A percentile compares a stretch with the other conserved stretches of the same genome.
Evolutionary conservation across 1,140 invertebrate genomes (phyloP).

Genomic region (Dermatophagoides farinae): DNA sequence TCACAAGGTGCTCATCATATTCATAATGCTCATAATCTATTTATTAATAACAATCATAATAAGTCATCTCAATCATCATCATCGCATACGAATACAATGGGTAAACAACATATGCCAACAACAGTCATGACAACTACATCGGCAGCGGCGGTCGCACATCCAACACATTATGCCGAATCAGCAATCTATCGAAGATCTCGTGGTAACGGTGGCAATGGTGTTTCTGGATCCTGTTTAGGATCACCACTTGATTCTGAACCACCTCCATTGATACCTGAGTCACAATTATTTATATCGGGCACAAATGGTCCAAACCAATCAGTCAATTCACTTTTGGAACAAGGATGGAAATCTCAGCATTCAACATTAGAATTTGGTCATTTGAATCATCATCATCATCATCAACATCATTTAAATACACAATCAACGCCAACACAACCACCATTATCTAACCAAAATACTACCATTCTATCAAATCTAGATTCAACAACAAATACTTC

Average conservation of each 20-base stretch:
- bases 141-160: not conserved
- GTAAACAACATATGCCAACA: not conserved
- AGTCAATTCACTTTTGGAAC: not conserved
- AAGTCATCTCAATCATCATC: not conserved
- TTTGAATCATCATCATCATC: not conserved
- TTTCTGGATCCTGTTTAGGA: not conserved
- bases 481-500: conserved; percentile 4
- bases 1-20: not conserved
- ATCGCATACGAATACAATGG: not conserved
- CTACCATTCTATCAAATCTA: not conserved
- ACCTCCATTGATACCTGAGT: not conserved
- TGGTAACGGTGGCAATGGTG: not conserved
- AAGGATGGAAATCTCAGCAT: conserved; percentile 7
- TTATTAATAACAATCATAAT: not conserved
- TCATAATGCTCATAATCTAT: not conserved
- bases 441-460: not conserved
- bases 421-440: not conserved
- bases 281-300: conserved; percentile 2
- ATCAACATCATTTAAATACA: not conserved
- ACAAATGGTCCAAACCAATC: not conserved
- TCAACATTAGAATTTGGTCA: conserved; percentile 4
- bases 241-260: conserved; percentile 3
- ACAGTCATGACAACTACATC: not conserved
- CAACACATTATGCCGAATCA: conserved; percentile 10
- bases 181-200: conserved; percentile 10